These are phyloP conservation scores for Hydraecia micacea DNA, from an alignment of 2,888 invertebrate genomes.

Conservation along the genomic window DNA sequence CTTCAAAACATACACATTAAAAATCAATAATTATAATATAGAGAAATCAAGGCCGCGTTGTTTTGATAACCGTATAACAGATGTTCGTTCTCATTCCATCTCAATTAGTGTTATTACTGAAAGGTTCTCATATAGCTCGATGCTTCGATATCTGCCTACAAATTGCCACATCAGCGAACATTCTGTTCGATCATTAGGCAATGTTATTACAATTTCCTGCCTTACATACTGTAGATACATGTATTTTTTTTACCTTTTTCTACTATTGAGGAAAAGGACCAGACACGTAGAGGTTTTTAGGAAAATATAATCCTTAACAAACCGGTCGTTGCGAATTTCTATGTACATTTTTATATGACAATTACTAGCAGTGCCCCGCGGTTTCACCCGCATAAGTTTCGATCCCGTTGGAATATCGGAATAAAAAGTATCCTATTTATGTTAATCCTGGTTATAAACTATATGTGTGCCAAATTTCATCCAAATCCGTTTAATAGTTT, in stretches of 20 bases:
- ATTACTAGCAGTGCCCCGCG: no score
- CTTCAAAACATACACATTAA: neutral
- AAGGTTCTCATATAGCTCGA: slow-evolving; percentile 2
- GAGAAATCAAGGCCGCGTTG: neutral
- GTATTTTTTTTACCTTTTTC: no score
- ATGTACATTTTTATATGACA: no score
- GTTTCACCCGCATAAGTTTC: no score
- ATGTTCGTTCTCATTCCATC: neutral
- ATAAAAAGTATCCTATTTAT: no score
- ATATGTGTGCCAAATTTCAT: no score
- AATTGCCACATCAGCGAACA: slow-evolving; percentile 36
- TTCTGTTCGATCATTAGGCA: slow-evolving; percentile 25
- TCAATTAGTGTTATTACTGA: slow-evolving; percentile 42
- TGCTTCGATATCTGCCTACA: slow-evolving; percentile 33
- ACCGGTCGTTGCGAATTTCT: no score
- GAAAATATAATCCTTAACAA: no score
- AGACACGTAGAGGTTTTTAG: neutral
- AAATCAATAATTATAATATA: slow-evolving; percentile 12
- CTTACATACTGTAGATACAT: neutral
- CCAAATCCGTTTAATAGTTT: no score
- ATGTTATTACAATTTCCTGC: slow-evolving; percentile 37
- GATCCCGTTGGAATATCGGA: no score
- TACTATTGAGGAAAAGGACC: slow-evolving; percentile 7
- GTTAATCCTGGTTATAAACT: no score
- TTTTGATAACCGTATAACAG: neutral